phyloP scores from a whole-genome alignment of 2,888 invertebrate species.

The Metacarcinus magister region DNA sequence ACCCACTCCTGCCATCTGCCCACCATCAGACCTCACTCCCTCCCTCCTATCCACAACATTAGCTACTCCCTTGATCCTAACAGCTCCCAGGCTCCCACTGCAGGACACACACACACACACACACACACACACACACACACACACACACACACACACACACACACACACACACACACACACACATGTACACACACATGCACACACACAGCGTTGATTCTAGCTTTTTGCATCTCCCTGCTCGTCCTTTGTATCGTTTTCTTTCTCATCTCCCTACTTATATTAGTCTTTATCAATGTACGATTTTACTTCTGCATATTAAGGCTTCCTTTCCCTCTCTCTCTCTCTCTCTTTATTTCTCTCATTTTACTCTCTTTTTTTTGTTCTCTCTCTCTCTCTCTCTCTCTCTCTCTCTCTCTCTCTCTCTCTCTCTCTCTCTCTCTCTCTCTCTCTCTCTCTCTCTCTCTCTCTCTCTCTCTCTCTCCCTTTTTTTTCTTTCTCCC shows the following conservation, averaged over 20 bases:
- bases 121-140: not conserved
- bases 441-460: slow-evolving; percentile 3
- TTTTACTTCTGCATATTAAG: too few relatives aligned
- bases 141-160: not conserved
- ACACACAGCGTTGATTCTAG: not conserved
- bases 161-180: not conserved
- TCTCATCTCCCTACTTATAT: too few relatives aligned
- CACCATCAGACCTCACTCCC: not conserved
- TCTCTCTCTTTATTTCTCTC: not conserved
- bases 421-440: not conserved
- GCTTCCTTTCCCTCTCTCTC: too few relatives aligned
- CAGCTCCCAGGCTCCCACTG: not conserved
- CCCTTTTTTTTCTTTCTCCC: too few relatives aligned
- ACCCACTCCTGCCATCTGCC: not conserved
- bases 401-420: not conserved
- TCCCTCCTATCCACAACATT: not conserved
- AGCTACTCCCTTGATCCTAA: not conserved
- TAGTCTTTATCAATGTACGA: too few relatives aligned
- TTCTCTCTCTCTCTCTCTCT: not conserved
- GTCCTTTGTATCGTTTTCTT: not conserved
- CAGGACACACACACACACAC: not conserved
- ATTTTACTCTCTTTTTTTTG: not conserved
- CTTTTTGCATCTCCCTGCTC: not conserved
- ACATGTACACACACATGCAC: not conserved
- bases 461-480: slow-evolving; percentile 26